phyloP scores from a whole-genome alignment of 2,888 invertebrate species.

The Sepiola atlantica region DNA sequence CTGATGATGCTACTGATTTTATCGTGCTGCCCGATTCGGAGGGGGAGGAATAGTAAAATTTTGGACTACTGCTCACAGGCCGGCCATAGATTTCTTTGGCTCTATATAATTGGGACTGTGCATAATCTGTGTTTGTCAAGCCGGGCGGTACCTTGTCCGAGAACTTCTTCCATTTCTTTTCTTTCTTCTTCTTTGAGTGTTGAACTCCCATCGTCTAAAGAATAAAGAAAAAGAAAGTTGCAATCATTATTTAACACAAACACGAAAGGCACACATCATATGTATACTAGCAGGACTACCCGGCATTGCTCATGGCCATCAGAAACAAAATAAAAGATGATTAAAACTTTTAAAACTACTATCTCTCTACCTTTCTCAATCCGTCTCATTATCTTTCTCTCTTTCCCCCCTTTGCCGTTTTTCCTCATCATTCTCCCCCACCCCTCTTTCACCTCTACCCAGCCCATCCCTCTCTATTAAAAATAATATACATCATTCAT shows the following conservation, averaged over 20 bases:
- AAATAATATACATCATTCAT: no score
- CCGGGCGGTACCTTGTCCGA: slow-evolving; percentile 48
- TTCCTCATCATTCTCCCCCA: no score
- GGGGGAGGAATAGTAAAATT: slow-evolving; percentile 54
- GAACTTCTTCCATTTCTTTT: slow-evolving; percentile 49
- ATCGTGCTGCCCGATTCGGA: slow-evolving; percentile 56
- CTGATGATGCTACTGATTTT: slow-evolving; percentile 53
- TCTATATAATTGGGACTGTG: slow-evolving; percentile 53
- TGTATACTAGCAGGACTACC: no score
- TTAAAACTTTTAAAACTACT: no score
- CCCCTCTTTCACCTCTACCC: no score
- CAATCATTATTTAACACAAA: neutral
- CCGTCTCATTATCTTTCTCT: no score
- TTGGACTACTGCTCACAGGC: slow-evolving; percentile 56
- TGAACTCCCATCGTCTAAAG: slow-evolving; percentile 48
- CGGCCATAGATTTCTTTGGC: slow-evolving; percentile 56
- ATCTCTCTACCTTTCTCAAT: no score
- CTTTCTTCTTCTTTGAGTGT: slow-evolving; percentile 49
- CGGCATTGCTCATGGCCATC: no score
- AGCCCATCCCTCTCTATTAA: no score
- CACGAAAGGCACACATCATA: no score
- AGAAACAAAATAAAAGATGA: no score
- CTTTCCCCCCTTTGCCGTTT: no score
- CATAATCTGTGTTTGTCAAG: slow-evolving; percentile 46
- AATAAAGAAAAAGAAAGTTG: neutral